Evolutionary conservation across 2,113 vertebrate genomes (phyloP).

Genomic region (Miniopterus natalensis): DNA sequence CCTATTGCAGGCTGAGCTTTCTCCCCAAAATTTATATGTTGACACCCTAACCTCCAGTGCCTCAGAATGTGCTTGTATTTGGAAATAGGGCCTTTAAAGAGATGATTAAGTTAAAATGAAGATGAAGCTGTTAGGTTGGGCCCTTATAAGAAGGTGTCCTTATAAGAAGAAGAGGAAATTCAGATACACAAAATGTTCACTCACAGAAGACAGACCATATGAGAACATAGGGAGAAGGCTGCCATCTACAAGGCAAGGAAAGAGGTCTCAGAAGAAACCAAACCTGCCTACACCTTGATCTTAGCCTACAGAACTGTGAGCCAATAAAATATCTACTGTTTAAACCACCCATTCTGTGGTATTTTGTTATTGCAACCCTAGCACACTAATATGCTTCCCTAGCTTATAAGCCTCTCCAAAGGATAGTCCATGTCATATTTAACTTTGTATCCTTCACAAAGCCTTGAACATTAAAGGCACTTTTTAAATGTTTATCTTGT

Average conservation of each 20-base stretch:
- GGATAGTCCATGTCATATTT: background rate
- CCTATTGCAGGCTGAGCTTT: background rate
- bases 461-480: background rate
- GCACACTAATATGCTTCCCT: background rate
- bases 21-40: background rate
- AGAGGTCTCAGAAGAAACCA: background rate
- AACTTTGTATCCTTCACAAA: background rate
- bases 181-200: background rate
- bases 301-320: background rate
- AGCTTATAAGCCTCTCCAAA: background rate
- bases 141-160: background rate
- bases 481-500: background rate
- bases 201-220: background rate
- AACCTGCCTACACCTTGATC: background rate
- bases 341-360: background rate
- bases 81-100: background rate
- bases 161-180: background rate
- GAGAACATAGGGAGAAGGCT: background rate
- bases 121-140: background rate
- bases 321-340: background rate
- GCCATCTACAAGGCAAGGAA: background rate
- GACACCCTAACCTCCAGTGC: background rate
- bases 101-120: background rate
- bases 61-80: background rate
- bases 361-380: background rate